A percentile compares a stretch with the other conserved stretches of the same genome.
phyloP scores from a whole-genome alignment of 2,888 invertebrate genomes.

The Harpalus rufipes region DNA sequence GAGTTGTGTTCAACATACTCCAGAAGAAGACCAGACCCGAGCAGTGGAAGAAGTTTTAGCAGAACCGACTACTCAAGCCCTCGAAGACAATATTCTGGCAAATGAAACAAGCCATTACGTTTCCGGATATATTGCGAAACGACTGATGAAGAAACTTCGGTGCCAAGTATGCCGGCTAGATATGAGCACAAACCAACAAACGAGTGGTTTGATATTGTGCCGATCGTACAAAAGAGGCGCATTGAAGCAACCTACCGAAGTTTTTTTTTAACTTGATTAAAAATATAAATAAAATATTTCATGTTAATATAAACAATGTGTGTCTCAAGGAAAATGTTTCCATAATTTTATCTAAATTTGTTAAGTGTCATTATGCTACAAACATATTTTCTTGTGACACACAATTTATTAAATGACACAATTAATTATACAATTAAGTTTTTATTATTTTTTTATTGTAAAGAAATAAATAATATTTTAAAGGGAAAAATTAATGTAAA shows the following conservation, averaged over 20 bases:
- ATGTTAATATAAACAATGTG: too few relatives aligned
- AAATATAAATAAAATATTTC: too few relatives aligned
- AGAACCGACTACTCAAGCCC: background rate
- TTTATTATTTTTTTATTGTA: background rate
- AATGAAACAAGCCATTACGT: too few relatives aligned
- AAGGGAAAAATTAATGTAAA: background rate
- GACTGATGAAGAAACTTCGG: background rate
- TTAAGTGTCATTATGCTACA: too few relatives aligned
- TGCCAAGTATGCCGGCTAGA: background rate
- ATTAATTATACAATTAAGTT: background rate
- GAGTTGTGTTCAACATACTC: background rate
- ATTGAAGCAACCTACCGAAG: background rate
- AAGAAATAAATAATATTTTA: background rate
- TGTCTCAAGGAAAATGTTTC: too few relatives aligned
- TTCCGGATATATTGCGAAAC: too few relatives aligned
- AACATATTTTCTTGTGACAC: background rate
- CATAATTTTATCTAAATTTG: too few relatives aligned
- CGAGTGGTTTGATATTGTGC: background rate
- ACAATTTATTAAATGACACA: background rate
- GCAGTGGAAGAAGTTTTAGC: background rate
- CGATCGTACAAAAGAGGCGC: background rate
- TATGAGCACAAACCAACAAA: background rate
- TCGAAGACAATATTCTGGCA: background rate
- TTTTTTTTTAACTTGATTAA: too few relatives aligned
- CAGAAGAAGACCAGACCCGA: background rate